Evolutionary conservation across 2,888 invertebrate genomes (phyloP), one percentile per base, ranked within the genome.

Genomic region (Protula sp.): DNA sequence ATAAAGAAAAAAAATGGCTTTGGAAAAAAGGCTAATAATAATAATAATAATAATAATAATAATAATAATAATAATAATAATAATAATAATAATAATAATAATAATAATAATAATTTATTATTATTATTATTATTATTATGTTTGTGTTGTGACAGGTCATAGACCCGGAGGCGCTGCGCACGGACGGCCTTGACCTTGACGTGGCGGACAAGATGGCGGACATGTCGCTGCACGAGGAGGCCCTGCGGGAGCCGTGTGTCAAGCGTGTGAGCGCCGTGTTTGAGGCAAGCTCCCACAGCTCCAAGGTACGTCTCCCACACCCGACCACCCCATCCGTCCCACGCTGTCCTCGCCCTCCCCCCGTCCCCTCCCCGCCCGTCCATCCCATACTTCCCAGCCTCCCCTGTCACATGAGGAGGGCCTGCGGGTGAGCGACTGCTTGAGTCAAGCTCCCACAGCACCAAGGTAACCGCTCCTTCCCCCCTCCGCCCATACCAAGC

Each of bases 141-240:
- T n/a, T n/a, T n/a, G n/a, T n/a, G n/a, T n/a, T n/a, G n/a, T n/a
- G n/a, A n/a, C 55, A 68, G 83, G 86, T 86, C 84, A 70, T 86
- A 28, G 83, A 84, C 60, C 81, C 82, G 28, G 78, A 77, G 58
- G 73, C 69, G n/a, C 63, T 74, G 52, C 68, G 72, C 57, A 69
- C 70, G 48, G 78, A 78, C 53, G 77, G 77, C 0, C 61, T 79
- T n/a, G 77, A 78, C 47, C 63, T 78, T 58, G 70, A 73, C 48
- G 57, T 79, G 27, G 74, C 73, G 27, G 77, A 69, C 70, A 78
- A 74, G 62, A 68, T 79, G 79, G 74, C 70, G 64, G 83, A 75
- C 27, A 78, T 83, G 28, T 76, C 82, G 24, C 73, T 81, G 19
- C 14, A 28, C 9, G 9, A 22, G 27, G 31, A 54, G 19, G 19